phyloP scores from a whole-genome alignment of 1,140 invertebrate genomes.

The Ceratosolen fusciceps region DNA sequence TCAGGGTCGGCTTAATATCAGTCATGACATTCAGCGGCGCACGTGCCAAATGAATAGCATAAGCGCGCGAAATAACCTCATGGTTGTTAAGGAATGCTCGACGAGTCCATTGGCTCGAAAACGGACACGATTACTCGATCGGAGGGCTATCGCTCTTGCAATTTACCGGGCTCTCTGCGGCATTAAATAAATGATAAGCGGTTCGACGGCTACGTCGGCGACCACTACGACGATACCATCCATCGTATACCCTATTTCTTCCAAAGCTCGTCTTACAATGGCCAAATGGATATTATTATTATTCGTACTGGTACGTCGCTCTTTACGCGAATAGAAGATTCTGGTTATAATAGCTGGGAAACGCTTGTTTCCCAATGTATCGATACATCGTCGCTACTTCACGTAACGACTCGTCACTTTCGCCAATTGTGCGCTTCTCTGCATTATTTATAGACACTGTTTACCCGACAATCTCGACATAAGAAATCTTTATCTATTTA shows the following conservation, averaged over 20 bases:
- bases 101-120: slow-evolving; percentile 13
- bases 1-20: not conserved
- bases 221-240: too few species aligned
- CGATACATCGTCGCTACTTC: not conserved
- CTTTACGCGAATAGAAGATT: not conserved
- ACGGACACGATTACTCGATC: not conserved
- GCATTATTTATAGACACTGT: not conserved
- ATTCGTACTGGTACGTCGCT: too few species aligned
- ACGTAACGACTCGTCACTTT: not conserved
- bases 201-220: not conserved
- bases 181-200: not conserved
- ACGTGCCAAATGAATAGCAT: slow-evolving; percentile 3
- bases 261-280: too few species aligned
- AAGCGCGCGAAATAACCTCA: not conserved
- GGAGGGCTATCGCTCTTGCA: not conserved
- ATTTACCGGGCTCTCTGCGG: not conserved
- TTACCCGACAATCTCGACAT: not conserved
- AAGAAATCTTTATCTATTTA: not conserved
- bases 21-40: slow-evolving; percentile 6
- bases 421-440: not conserved
- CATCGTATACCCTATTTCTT: too few species aligned
- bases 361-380: not conserved
- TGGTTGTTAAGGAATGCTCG: not conserved
- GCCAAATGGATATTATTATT: too few species aligned
- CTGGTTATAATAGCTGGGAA: not conserved